Conservation (phyloP, 2,888 invertebrate species). For the Pyrrhosoma nymphula region DNA sequence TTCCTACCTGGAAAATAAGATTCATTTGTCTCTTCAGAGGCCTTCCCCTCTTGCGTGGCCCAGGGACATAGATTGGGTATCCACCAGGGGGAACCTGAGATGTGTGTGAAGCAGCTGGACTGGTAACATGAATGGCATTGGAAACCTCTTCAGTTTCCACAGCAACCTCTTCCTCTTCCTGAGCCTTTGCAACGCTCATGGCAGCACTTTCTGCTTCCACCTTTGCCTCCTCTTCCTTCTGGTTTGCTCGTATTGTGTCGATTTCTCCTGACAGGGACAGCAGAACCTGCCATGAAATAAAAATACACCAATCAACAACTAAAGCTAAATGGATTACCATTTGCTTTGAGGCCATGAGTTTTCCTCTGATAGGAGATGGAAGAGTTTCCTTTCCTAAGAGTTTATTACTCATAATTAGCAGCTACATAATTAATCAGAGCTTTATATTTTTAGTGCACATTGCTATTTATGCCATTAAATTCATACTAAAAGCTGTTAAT, state of each 20-base stretch:
- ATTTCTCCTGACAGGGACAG: constrained; percentile 47
- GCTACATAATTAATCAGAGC: no score
- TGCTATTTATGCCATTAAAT: no score
- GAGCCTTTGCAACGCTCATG: constrained; percentile 53
- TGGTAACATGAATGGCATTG: constrained; percentile 23
- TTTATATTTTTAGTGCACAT: no score
- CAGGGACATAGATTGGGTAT: constrained; percentile 65
- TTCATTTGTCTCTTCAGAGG: constrained; percentile 71
- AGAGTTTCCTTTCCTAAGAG: no score
- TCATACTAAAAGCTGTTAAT: no score
- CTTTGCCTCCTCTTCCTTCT: constrained; percentile 30
- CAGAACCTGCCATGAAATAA: not conserved
- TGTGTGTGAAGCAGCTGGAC: constrained; percentile 29
- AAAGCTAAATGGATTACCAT: no score
- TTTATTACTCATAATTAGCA: no score
- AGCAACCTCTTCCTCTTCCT: constrained; percentile 61
- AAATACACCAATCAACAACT: not conserved
- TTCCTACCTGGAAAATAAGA: constrained; percentile 69
- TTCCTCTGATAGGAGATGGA: no score
- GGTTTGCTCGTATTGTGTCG: constrained; percentile 10
- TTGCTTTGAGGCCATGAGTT: no score
- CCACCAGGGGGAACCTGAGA: constrained; percentile 53
- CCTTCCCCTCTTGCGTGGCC: constrained; percentile 70
- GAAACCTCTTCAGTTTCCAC: constrained; percentile 35
- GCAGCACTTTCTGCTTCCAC: constrained; percentile 62